These are phyloP conservation scores for Lomographa bimaculata DNA, from an alignment of 2,888 invertebrate species.

Conservation along the genomic window DNA sequence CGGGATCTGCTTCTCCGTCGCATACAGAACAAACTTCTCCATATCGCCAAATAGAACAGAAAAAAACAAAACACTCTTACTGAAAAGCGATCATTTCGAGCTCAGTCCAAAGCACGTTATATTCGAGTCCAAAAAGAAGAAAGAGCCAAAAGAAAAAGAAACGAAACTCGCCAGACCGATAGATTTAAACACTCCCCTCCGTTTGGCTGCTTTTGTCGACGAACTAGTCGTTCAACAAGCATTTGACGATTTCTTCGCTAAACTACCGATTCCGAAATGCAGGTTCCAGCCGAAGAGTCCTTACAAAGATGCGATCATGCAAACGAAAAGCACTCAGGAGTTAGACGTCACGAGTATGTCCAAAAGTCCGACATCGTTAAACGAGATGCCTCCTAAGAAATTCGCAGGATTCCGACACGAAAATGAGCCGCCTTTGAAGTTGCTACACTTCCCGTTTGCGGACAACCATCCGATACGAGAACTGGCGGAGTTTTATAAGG, in stretches of 20 bases:
- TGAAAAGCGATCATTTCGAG: slow-evolving; percentile 97
- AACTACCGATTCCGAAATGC: slow-evolving; percentile 64
- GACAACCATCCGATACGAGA: slow-evolving; percentile 88
- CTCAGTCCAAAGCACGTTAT: slow-evolving; percentile 87
- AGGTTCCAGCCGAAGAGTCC: slow-evolving; percentile 55
- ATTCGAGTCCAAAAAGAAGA: slow-evolving; percentile 84
- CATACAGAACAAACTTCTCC: slow-evolving; percentile 96
- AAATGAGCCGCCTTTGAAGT: slow-evolving; percentile 86
- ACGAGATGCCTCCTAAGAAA: slow-evolving; percentile 70
- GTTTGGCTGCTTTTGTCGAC: slow-evolving; percentile 90
- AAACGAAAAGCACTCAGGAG: slow-evolving; percentile 68
- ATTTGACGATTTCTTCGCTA: slow-evolving; percentile 63
- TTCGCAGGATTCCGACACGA: slow-evolving; percentile 70
- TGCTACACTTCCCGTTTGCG: slow-evolving; percentile 91
- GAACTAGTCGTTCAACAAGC: slow-evolving; percentile 58
- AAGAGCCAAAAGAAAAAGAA: slow-evolving; percentile 66
- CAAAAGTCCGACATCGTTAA: slow-evolving; percentile 64
- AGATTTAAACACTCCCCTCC: slow-evolving; percentile 88
- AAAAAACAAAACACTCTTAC: slow-evolving; percentile 87
- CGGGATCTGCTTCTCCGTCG: slow-evolving; percentile 90
- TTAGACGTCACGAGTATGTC: slow-evolving; percentile 53
- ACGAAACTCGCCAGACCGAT: slow-evolving; percentile 59
- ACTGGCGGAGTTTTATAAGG: slow-evolving; percentile 90
- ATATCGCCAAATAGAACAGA: slow-evolving; percentile 92
- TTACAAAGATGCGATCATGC: slow-evolving; percentile 35